Base-by-base conservation (phyloP, 2,113 vertebrate genomes). In the Anolis carolinensis region DNA sequence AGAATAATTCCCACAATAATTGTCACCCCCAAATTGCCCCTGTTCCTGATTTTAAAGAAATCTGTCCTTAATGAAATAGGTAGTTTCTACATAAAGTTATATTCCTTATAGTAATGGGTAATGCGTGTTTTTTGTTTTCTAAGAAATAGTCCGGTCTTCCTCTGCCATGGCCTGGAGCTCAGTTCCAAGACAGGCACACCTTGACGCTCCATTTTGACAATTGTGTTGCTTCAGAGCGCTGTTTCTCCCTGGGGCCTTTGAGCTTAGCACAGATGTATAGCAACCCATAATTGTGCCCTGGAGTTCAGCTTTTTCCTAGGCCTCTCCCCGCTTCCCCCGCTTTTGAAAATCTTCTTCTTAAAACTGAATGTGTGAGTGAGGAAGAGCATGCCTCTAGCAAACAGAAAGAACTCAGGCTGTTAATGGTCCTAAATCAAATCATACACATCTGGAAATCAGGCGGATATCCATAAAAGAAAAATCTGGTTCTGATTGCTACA, bases 401-500 rank as follows among this genome's bases (percentile, higher is more conserved):
- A 75, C 70, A 2, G 21, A 81, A 86, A 75, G 30, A 67, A 30
- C 36, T n/a, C 36, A 2, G 21, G 5, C 62, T 18, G 39, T 62
- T 81, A 75, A 81, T 75, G 25, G 70, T 36, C 71, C 44, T 81
- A 81, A 81, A 86, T 75, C 79, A 86, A 65, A 74, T 34, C n/a
- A 32, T 27, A 18, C 2, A 50, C 71, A 86, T 52, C 85, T 86
- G 85, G 85, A 81, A 63, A 55, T 75, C 48, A 78, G 67, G 21
- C 50, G 71, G 16, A 62, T 71, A 71, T n/a, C 36, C 65, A 79
- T 71, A 85, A 85, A 79, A 71, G 39, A 21, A 52, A 81, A 86
- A 65, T 81, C 59, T 86, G 83, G 71, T 75, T 86, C 70, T 75
- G 59, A 81, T 81, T 81, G 85, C 67, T 86, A 65, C 30, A 48